Conservation (phyloP, 1,140 invertebrate genomes). For the Cheumatopsyche charites region DNA sequence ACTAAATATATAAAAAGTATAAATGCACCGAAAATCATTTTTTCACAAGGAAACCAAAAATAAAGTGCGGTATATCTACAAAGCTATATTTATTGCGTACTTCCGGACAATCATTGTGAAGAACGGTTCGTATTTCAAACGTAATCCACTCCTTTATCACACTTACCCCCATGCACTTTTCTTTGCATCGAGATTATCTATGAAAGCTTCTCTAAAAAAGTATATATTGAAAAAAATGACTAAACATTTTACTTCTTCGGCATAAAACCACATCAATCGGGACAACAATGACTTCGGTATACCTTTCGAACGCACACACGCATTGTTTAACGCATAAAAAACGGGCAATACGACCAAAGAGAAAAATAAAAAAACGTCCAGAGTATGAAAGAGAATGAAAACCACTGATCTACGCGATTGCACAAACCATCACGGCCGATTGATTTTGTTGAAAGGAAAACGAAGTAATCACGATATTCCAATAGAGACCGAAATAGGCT, state of each 20-base stretch:
- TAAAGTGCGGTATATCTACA: too few relatives aligned
- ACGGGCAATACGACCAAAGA: constrained; percentile 5
- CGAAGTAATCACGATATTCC: constrained; percentile 38
- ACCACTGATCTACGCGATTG: constrained; percentile 39
- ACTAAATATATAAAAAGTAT: too few relatives aligned
- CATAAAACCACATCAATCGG: neutral
- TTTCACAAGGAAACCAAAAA: too few relatives aligned
- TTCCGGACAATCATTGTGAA: constrained; percentile 1
- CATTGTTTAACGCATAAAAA: neutral
- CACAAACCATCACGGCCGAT: constrained; percentile 40
- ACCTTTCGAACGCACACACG: too few relatives aligned
- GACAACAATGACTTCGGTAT: too few relatives aligned
- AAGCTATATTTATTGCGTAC: constrained; percentile 40
- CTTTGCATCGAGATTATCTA: neutral
- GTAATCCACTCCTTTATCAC: constrained; percentile 41
- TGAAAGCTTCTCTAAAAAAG: too few relatives aligned
- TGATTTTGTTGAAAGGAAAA: constrained; percentile 38
- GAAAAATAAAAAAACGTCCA: constrained; percentile 21
- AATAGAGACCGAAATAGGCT: constrained; percentile 27
- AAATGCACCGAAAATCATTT: too few relatives aligned
- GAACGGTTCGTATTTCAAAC: constrained; percentile 15
- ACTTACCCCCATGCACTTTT: neutral
- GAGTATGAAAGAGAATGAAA: constrained; percentile 36
- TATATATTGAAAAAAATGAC: neutral
- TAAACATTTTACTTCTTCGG: neutral